Conservation (phyloP, 2,113 vertebrate species). For the Dipodomys stephensi region DNA sequence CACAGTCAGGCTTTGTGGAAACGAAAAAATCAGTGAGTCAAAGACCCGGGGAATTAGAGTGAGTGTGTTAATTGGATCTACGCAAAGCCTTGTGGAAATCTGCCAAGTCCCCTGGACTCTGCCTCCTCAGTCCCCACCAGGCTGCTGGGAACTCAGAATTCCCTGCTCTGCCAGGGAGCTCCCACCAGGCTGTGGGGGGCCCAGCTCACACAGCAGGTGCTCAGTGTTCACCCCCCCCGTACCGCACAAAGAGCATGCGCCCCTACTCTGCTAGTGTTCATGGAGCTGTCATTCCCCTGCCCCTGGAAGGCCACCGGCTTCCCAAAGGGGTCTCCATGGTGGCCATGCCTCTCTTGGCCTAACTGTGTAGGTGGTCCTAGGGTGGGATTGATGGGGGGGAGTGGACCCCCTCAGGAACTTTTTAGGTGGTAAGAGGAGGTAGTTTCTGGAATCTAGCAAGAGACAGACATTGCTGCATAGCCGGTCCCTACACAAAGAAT, state of each 20-base stretch:
- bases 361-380: no score
- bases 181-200: not conserved
- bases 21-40: not conserved
- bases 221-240: not conserved
- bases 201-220: rapidly evolving
- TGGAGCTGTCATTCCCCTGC: not conserved
- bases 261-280: rapidly evolving
- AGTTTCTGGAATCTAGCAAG: not conserved
- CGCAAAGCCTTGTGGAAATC: not conserved
- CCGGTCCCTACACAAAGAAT: not conserved
- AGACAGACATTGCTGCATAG: not conserved
- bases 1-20: conserved; percentile 57
- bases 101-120: not conserved
- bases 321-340: rapidly evolving
- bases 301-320: not conserved
- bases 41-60: not conserved
- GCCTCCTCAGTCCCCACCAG: not conserved
- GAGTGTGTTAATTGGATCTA: not conserved
- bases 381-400: no score
- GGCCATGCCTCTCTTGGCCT: not conserved
- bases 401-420: not conserved
- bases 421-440: not conserved
- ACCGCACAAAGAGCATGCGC: no score
- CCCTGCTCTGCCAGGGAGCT: not conserved
- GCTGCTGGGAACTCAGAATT: not conserved